These are phyloP conservation scores for Ceratosolen fusciceps DNA, from an alignment of 1,140 invertebrate species.

Conservation along the genomic window DNA sequence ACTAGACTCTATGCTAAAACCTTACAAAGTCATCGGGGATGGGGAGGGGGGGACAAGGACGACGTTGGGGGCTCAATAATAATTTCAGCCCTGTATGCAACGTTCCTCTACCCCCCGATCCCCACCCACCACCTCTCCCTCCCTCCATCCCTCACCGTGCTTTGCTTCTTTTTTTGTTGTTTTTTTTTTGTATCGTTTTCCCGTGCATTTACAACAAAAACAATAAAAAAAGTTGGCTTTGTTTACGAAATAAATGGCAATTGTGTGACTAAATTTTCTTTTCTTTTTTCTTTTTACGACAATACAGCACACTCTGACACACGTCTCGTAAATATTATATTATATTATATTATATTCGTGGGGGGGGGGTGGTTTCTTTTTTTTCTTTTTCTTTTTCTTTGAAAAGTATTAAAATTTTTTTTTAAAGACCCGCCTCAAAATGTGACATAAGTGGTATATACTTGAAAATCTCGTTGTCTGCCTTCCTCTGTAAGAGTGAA, in stretches of 20 bases:
- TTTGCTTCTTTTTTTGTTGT: not conserved
- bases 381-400: too few relatives aligned
- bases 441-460: not conserved
- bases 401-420: conserved; percentile 12
- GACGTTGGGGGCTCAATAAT: too few relatives aligned
- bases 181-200: not conserved
- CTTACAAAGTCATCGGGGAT: not conserved
- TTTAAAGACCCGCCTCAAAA: not conserved
- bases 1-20: too few relatives aligned
- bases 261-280: not conserved
- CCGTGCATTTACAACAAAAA: too few relatives aligned
- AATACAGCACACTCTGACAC: conserved; percentile 2
- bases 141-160: too few relatives aligned
- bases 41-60: not conserved
- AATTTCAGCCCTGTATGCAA: not conserved
- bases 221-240: not conserved
- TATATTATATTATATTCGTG: too few relatives aligned
- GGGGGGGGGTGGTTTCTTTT: too few relatives aligned
- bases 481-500: not conserved
- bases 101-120: too few relatives aligned
- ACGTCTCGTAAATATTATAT: not conserved
- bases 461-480: not conserved
- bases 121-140: too few relatives aligned
- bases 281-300: too few relatives aligned
- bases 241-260: not conserved